Percentiles rank a stretch among this genome's conserved stretches.
These are phyloP conservation scores for Drosophila punjabiensis DNA, from an alignment of 1,140 invertebrate genomes.

Conservation along the genomic window DNA sequence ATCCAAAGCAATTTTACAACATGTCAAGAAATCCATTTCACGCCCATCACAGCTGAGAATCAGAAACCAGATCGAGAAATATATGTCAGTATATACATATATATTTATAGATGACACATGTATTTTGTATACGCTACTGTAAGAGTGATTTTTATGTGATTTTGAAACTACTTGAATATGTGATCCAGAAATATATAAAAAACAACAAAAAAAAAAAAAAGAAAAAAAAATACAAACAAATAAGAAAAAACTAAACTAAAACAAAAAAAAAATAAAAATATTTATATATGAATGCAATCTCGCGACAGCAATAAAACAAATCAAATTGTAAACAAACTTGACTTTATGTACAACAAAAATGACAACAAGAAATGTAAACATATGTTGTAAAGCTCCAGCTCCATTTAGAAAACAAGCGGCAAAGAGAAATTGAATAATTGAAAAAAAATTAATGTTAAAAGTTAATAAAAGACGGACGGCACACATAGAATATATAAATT, in stretches of 20 bases:
- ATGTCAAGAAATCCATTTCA: slow-evolving; percentile 58
- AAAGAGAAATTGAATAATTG: slow-evolving; percentile 14
- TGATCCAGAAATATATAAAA: slow-evolving; percentile 77
- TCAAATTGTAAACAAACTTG: slow-evolving; percentile 54
- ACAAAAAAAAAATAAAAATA: slow-evolving; percentile 57
- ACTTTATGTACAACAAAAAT: slow-evolving; percentile 67
- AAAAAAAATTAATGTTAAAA: neutral
- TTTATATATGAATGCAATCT: slow-evolving; percentile 64
- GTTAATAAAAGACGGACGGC: slow-evolving; percentile 9
- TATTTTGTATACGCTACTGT: slow-evolving; percentile 84
- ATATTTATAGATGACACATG: slow-evolving; percentile 64
- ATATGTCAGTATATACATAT: slow-evolving; percentile 53
- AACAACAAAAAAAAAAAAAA: slow-evolving; percentile 33
- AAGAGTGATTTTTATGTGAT: slow-evolving; percentile 84
- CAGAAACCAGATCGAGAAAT: slow-evolving; percentile 55
- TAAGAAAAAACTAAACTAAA: slow-evolving; percentile 38
- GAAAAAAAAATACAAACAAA: slow-evolving; percentile 12
- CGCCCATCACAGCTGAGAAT: slow-evolving; percentile 52
- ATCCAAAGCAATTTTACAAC: slow-evolving; percentile 55
- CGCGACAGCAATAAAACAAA: slow-evolving; percentile 56
- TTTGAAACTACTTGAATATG: slow-evolving; percentile 84
- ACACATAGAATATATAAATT: slow-evolving; percentile 37
- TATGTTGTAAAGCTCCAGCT: slow-evolving; percentile 67
- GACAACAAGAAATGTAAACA: slow-evolving; percentile 18
- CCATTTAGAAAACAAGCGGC: slow-evolving; percentile 68